Conservation (phyloP, 2,888 invertebrate species). For the Ametastegia equiseti region DNA sequence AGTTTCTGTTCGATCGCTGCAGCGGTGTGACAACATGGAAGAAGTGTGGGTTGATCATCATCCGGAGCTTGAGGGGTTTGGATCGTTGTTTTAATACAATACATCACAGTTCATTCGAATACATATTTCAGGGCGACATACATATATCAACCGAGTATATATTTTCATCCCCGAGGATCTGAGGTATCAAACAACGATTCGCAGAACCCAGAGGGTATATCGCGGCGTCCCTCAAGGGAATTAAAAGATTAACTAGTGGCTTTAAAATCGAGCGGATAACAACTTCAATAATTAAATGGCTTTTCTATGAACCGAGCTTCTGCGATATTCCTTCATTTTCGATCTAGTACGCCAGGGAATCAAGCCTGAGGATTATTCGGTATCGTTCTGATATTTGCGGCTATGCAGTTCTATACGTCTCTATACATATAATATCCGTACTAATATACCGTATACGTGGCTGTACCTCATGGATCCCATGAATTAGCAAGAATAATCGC, state of each 20-base stretch:
- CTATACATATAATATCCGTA: neutral
- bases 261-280: conserved; percentile 58
- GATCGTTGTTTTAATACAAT: neutral
- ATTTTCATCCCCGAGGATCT: conserved; percentile 55
- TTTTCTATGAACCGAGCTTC: conserved; percentile 4
- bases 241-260: conserved; percentile 61
- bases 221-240: conserved; percentile 60
- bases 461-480: neutral
- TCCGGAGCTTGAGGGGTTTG: neutral
- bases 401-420: neutral
- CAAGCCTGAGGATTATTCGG: neutral
- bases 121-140: conserved; percentile 56
- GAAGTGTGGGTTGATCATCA: neutral
- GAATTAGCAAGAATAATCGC: neutral
- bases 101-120: conserved; percentile 43
- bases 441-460: neutral
- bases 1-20: neutral
- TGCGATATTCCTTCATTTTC: neutral
- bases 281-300: conserved; percentile 64
- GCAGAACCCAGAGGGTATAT: conserved; percentile 56
- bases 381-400: neutral
- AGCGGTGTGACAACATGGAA: neutral
- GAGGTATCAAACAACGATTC: conserved; percentile 55
- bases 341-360: neutral
- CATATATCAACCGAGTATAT: conserved; percentile 53